phyloP scores from a whole-genome alignment of 2,888 invertebrate genomes.

The Diadromus collaris region DNA sequence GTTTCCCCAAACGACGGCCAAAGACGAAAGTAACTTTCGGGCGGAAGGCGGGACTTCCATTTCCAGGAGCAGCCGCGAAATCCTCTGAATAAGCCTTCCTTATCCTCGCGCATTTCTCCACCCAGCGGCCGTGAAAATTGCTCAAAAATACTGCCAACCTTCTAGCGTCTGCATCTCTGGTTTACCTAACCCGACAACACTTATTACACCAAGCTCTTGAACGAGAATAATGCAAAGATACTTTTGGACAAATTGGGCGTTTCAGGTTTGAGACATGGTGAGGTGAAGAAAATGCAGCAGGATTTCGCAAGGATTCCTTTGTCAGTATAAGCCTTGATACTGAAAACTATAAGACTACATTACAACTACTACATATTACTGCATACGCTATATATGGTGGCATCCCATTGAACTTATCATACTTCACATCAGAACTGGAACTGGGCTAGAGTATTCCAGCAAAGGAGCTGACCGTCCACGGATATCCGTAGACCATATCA shows the following conservation, averaged over 20 bases:
- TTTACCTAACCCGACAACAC: conserved; percentile 26
- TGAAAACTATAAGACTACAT: not conserved
- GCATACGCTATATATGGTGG: too few species aligned
- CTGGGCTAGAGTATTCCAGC: not conserved
- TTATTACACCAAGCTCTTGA: not conserved
- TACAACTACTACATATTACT: too few species aligned
- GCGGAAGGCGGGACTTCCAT: conserved; percentile 45
- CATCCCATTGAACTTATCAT: not conserved
- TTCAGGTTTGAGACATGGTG: too few species aligned
- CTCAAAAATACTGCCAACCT: conserved; percentile 3
- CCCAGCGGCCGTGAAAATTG: conserved; percentile 43
- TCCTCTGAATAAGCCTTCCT: conserved; percentile 62
- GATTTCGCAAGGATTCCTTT: not conserved
- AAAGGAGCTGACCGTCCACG: not conserved
- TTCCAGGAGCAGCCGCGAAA: conserved; percentile 46
- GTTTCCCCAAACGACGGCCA: conserved; percentile 43
- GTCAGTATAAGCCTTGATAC: not conserved
- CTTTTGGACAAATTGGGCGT: not conserved
- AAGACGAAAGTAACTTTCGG: conserved; percentile 44
- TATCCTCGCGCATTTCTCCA: conserved; percentile 29
- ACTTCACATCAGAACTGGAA: not conserved
- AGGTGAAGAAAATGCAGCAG: too few species aligned
- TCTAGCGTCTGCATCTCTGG: not conserved
- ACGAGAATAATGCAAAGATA: not conserved
- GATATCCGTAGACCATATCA: conserved; percentile 29